These are phyloP conservation scores for Dipodomys ordii DNA, from an alignment of 2,113 vertebrate genomes.

Conservation along the genomic window DNA sequence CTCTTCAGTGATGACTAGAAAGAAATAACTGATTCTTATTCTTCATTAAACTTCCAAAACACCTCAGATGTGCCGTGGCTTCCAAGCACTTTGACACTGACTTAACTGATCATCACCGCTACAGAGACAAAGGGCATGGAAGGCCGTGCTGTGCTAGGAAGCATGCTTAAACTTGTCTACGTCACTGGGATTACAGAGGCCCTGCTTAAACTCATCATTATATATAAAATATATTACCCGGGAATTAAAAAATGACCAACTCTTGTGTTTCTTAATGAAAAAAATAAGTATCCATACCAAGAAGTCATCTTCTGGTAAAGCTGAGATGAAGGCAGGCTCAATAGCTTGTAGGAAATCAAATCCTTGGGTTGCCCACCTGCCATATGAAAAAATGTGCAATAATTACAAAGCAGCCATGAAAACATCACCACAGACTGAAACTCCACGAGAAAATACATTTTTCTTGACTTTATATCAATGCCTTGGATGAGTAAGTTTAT, in stretches of 20 bases:
- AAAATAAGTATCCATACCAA: slow-evolving; percentile 89
- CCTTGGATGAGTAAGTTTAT: neutral
- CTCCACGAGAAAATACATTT: neutral
- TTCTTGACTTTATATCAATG: neutral
- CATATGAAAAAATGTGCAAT: slow-evolving; percentile 24
- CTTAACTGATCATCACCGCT: accelerated
- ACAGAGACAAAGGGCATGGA: neutral
- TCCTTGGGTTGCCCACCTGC: slow-evolving; percentile 98
- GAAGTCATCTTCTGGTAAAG: slow-evolving; percentile 98
- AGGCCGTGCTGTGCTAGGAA: accelerated
- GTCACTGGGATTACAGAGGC: accelerated
- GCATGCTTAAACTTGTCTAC: neutral
- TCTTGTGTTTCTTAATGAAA: neutral
- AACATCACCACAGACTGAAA: accelerated
- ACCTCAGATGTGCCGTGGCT: neutral
- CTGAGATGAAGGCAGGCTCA: slow-evolving; percentile 98
- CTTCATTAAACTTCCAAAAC: neutral
- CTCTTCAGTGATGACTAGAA: neutral
- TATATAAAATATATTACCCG: neutral
- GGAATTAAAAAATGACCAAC: neutral
- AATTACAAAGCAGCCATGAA: neutral
- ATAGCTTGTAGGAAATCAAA: slow-evolving; percentile 99
- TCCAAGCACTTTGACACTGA: neutral
- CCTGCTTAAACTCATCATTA: neutral
- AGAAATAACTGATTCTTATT: neutral